Conservation (phyloP, 2,797 vertebrate genomes). For the Margarornis squamiger region DNA sequence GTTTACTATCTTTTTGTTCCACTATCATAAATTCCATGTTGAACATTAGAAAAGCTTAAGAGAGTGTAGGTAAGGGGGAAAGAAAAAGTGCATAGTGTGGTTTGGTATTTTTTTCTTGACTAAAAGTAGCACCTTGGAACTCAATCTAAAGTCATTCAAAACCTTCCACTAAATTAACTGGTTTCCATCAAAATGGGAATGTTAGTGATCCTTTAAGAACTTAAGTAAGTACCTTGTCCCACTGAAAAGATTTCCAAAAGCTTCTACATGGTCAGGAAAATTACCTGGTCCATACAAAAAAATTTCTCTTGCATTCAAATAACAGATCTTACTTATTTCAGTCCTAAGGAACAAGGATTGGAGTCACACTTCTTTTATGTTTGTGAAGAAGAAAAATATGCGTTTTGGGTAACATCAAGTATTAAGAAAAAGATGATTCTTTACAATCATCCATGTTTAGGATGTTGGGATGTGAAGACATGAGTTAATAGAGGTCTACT, state of each 20-base stretch:
- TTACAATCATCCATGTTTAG: neutral
- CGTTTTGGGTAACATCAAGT: neutral
- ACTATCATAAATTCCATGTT: neutral
- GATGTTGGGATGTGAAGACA: neutral
- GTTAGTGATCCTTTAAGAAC: neutral
- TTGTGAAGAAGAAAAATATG: neutral
- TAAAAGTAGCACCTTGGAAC: neutral
- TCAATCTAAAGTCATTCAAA: neutral
- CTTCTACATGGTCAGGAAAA: neutral
- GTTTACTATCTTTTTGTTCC: neutral
- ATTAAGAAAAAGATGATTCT: neutral
- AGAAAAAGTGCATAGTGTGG: too few relatives aligned
- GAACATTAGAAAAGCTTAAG: neutral
- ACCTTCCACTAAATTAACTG: neutral
- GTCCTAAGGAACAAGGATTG: neutral
- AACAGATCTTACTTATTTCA: neutral
- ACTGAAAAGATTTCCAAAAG: neutral
- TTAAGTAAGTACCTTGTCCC: neutral
- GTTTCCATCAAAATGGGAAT: neutral
- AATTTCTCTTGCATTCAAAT: neutral
- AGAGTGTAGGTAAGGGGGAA: rapidly evolving
- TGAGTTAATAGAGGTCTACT: neutral
- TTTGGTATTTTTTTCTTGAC: neutral
- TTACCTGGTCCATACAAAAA: neutral
- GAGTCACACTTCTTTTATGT: neutral